Percentiles rank a stretch among this genome's conserved stretches.
Evolutionary conservation across 1,140 invertebrate species (phyloP).

Genomic region (Archivesica marissinica): DNA sequence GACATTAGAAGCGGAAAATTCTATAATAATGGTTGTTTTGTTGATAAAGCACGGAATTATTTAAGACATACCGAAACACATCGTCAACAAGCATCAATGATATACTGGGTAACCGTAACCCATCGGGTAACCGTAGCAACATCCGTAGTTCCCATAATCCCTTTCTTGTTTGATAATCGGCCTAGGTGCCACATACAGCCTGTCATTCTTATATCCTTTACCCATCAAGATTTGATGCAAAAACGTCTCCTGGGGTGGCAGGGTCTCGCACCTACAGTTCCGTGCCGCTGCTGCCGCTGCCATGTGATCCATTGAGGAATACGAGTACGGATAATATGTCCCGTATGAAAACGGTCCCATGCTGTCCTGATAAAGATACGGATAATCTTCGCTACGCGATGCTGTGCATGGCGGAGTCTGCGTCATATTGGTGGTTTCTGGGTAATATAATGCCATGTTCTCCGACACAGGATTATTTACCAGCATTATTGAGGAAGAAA

Average conservation of each 20-base stretch:
- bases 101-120: constrained; percentile 36
- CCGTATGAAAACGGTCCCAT: constrained; percentile 55
- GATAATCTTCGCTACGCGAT: neutral
- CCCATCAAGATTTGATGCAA: constrained; percentile 73
- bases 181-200: constrained; percentile 43
- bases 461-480: constrained; percentile 59
- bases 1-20: too few species aligned
- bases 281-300: neutral
- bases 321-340: constrained; percentile 45
- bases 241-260: constrained; percentile 68
- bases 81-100: neutral
- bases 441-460: constrained; percentile 43
- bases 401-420: neutral
- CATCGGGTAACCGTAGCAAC: constrained; percentile 55
- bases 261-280: constrained; percentile 58
- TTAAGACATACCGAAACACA: neutral
- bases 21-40: too few species aligned
- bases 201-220: constrained; percentile 72
- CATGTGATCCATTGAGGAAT: constrained; percentile 10
- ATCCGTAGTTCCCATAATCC: constrained; percentile 48
- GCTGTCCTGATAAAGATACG: constrained; percentile 38
- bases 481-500: constrained; percentile 58
- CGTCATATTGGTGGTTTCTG: neutral
- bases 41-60: too few species aligned
- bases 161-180: constrained; percentile 56